Evolutionary conservation across 2,888 invertebrate species (phyloP).

Genomic region (Caradrina kadenii): DNA sequence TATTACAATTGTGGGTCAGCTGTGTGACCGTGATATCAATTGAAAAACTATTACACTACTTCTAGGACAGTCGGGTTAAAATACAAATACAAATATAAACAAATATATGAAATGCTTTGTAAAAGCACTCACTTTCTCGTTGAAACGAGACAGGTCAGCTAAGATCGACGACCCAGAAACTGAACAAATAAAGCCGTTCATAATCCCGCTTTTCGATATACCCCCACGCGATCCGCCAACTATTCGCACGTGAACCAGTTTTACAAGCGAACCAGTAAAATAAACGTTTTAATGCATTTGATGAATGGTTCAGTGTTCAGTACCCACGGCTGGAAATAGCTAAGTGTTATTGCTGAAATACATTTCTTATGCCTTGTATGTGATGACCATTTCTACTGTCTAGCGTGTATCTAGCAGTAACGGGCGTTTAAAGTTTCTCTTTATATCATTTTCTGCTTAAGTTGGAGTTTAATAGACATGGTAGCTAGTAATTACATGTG

Average conservation of each 20-base stretch:
- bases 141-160: conserved; percentile 78
- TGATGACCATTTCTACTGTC: background rate
- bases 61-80: background rate
- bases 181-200: conserved; percentile 71
- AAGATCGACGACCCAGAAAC: conserved; percentile 86
- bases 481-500: background rate
- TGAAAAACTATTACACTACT: conserved; percentile 9
- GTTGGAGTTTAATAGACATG: background rate
- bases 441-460: background rate
- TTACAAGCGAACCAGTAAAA: conserved; percentile 55
- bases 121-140: conserved; percentile 66
- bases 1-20: conserved; percentile 15
- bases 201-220: conserved; percentile 75
- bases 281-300: conserved; percentile 59
- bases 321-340: conserved; percentile 35
- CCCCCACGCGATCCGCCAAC: conserved; percentile 71
- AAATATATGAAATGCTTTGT: conserved; percentile 45
- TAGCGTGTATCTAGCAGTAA: background rate
- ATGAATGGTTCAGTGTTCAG: conserved; percentile 47
- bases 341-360: conserved; percentile 33
- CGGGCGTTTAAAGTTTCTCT: conserved; percentile 8
- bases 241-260: conserved; percentile 72
- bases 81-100: too few relatives aligned
- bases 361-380: background rate
- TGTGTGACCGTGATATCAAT: conserved; percentile 7